These are phyloP conservation scores for Riparia riparia DNA, from an alignment of 2,113 vertebrate genomes.

Conservation along the genomic window DNA sequence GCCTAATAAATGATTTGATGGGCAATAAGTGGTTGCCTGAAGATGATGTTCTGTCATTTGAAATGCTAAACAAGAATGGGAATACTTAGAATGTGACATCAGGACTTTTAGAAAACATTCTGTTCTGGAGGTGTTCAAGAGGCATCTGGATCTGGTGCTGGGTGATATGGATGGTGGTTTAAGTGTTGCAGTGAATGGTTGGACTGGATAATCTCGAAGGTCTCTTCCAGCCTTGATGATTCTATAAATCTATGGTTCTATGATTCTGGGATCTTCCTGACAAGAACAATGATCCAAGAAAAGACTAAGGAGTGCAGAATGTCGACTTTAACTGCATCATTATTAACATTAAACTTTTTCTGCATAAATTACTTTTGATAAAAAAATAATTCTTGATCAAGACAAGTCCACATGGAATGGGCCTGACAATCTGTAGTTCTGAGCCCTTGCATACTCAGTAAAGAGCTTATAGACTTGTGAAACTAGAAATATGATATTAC, in stretches of 20 bases:
- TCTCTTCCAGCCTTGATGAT: neutral
- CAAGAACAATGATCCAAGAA: neutral
- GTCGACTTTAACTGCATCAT: neutral
- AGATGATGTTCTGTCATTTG: neutral
- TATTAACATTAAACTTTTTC: neutral
- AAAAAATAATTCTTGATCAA: neutral
- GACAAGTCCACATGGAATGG: neutral
- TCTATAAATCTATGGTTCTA: neutral
- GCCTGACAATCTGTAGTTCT: neutral
- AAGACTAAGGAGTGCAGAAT: neutral
- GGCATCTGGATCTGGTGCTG: too few relatives aligned
- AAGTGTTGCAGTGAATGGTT: neutral
- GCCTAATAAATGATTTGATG: neutral
- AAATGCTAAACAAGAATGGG: neutral
- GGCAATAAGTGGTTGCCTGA: neutral
- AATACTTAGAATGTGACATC: neutral
- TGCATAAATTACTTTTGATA: neutral
- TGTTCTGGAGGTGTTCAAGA: neutral
- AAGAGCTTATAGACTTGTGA: neutral
- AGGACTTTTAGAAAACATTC: neutral
- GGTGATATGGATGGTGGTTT: neutral
- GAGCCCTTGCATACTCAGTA: neutral
- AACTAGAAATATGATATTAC: neutral
- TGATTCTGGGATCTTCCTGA: neutral
- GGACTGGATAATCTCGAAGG: neutral